Percentiles rank a stretch among this genome's conserved stretches.
Evolutionary conservation across 2,888 invertebrate species (phyloP).

Genomic region (Strigamia transsilvanica): DNA sequence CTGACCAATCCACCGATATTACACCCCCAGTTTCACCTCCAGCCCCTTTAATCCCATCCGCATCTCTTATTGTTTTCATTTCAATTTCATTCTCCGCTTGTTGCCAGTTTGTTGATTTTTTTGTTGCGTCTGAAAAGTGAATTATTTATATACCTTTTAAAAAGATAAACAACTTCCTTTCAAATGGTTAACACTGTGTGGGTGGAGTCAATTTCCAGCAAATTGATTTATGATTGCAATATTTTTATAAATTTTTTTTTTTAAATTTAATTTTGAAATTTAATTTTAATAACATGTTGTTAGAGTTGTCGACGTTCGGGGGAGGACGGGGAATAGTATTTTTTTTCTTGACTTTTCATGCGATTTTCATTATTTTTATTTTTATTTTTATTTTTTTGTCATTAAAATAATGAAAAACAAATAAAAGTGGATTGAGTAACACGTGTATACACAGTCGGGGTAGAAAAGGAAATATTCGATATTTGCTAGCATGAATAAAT

Average conservation of each 20-base stretch:
- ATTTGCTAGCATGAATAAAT: no score
- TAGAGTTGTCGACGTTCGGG: no score
- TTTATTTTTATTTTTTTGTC: background rate
- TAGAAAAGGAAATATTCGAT: background rate
- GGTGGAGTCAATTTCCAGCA: conserved; percentile 18
- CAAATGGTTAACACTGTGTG: conserved; percentile 22
- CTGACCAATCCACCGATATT: conserved; percentile 20
- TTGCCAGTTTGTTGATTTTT: no score
- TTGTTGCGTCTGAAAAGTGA: background rate
- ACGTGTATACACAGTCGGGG: no score
- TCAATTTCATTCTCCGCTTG: background rate
- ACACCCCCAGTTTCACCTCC: background rate
- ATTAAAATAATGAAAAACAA: conserved; percentile 32
- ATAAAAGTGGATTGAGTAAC: background rate
- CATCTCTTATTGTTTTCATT: background rate
- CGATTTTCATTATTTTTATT: background rate
- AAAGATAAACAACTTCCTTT: background rate
- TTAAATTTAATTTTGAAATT: background rate
- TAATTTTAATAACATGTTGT: background rate
- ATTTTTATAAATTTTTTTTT: background rate
- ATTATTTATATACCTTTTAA: conserved; percentile 24
- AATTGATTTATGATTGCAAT: conserved; percentile 23
- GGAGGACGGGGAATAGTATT: no score
- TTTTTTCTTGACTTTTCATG: no score
- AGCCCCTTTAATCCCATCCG: background rate